A percentile compares a stretch with the other conserved stretches of the same genome.
These are phyloP conservation scores for Brienomyrus brachyistius DNA, from an alignment of 2,113 vertebrate species.

Conservation along the genomic window DNA sequence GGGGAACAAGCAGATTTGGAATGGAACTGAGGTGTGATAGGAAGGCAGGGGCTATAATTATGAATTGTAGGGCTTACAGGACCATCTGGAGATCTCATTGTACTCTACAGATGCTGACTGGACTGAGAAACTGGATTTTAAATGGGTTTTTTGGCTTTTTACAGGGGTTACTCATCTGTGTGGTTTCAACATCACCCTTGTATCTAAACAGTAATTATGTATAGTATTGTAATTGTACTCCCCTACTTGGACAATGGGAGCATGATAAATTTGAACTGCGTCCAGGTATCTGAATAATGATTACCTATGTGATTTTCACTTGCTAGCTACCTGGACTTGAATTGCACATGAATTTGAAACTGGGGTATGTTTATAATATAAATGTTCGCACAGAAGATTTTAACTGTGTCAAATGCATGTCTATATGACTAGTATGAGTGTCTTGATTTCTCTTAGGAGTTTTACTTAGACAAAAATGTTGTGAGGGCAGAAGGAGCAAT, in stretches of 20 bases:
- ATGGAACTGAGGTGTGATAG: not conserved
- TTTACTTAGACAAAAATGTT: too few species aligned
- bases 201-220: not conserved
- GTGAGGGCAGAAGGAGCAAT: too few species aligned
- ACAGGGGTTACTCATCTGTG: not conserved
- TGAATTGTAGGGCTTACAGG: not conserved
- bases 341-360: not conserved
- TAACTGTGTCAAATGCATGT: not conserved
- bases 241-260: not conserved
- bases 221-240: not conserved
- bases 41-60: not conserved
- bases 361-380: not conserved
- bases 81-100: not conserved
- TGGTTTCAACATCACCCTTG: not conserved
- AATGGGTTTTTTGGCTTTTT: not conserved
- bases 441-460: not conserved
- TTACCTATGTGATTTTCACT: not conserved
- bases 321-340: not conserved
- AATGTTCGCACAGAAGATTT: not conserved
- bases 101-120: not conserved
- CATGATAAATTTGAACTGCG: not conserved
- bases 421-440: not conserved
- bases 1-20: not conserved
- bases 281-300: not conserved
- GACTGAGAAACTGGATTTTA: not conserved